phyloP scores from a whole-genome alignment of 2,888 invertebrate species.

The Andrena bucephala region DNA sequence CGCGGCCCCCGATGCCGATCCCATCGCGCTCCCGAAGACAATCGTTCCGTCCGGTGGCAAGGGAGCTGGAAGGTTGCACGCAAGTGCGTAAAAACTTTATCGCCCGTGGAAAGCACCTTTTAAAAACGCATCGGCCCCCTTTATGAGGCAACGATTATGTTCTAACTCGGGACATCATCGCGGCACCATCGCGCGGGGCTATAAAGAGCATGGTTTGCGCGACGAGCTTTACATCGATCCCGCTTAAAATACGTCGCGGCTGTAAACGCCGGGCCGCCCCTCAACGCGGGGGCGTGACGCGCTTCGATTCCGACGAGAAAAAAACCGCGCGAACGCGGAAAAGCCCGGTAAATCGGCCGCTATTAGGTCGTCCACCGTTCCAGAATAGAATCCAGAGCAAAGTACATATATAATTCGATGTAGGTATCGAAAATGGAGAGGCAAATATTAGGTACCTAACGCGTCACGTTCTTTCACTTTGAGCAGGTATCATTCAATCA shows the following conservation, averaged over 20 bases:
- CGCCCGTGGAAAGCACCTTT: slow-evolving; percentile 82
- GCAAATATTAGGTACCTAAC: neutral
- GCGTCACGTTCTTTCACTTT: neutral
- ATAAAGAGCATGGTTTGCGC: slow-evolving; percentile 65
- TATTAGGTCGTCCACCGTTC: slow-evolving; percentile 2
- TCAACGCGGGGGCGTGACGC: slow-evolving; percentile 56
- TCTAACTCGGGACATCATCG: slow-evolving; percentile 76
- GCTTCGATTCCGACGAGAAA: slow-evolving; percentile 33
- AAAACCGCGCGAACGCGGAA: slow-evolving; percentile 16
- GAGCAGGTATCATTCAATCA: neutral
- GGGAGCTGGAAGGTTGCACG: slow-evolving; percentile 58
- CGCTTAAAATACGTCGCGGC: slow-evolving; percentile 63
- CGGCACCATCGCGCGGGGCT: slow-evolving; percentile 55
- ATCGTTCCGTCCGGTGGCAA: slow-evolving; percentile 33
- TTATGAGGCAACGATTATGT: slow-evolving; percentile 83
- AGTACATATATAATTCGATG: neutral
- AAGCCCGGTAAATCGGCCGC: slow-evolving; percentile 27
- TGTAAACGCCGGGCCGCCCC: slow-evolving; percentile 25
- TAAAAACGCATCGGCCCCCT: slow-evolving; percentile 83
- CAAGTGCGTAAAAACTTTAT: slow-evolving; percentile 78
- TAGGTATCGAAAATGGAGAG: neutral
- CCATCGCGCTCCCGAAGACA: slow-evolving; percentile 31
- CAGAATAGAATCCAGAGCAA: neutral
- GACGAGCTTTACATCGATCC: slow-evolving; percentile 69
- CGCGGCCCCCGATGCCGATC: neutral